Base-by-base conservation (phyloP, 2,113 vertebrate species). In the Trichechus manatus region DNA sequence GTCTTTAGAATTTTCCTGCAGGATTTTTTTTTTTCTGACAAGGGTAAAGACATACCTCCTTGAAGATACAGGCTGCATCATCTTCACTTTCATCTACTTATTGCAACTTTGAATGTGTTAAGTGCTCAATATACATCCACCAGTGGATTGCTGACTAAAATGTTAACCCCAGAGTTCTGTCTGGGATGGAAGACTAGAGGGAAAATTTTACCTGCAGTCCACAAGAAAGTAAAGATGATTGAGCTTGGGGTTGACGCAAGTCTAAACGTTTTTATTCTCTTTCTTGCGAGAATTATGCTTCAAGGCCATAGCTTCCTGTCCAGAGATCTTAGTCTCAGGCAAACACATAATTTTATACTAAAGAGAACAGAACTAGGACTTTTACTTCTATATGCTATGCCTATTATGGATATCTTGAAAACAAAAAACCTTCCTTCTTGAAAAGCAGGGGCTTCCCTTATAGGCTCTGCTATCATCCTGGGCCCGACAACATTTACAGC, bases 371-470 rank as follows among this genome's bases (percentile, higher is more conserved):
- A 9, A 59, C 25, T 56, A 50, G 17, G 23, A n/a, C 6, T 75
- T 68, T 81, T 77, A 59, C 17, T 75, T 83, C 19, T 68, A 77
- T 10, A 91, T 64, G 7, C 23, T 87, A 47, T 59, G 6, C 36
- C 33, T 89, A 89, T 72, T 93, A 89, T 84, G 53, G n/a, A 68
- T 75, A 79, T 74, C 11, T 85, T 93, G 2, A 87, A 94, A 95
- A 59, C 39, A 42, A 92, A 59, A 86, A 13, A 5, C 1, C 14
- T 86, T 94, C 19, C 33, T 1, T n/a, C 23, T 56, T 87, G 25
- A 85, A 82, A 85, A 81, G 1, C 68, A 78, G 27, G 75, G 36
- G 0, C 3, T 6, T 63, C 14, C 59, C 5, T n/a, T 53, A 29
- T 6, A 42, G 15, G 59, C 6, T 42, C 0, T 42, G 2, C 0